phyloP scores from a whole-genome alignment of 2,113 vertebrate genomes.

The Sprattus sprattus region DNA sequence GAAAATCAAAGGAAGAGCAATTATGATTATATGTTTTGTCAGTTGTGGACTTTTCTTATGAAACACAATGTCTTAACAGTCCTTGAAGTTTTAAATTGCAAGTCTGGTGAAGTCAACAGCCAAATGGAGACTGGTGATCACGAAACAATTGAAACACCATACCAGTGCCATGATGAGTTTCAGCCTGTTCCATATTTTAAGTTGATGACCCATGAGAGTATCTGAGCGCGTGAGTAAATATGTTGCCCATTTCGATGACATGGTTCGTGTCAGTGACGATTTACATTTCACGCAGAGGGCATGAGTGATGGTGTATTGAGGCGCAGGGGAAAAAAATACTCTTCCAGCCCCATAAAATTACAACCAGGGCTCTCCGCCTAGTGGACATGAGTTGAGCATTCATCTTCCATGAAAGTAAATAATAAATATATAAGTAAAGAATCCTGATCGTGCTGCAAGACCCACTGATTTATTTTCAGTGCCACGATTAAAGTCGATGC shows the following conservation, averaged over 20 bases:
- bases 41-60: no score
- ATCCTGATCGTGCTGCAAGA: neutral
- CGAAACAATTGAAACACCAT: neutral
- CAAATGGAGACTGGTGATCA: neutral
- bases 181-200: neutral
- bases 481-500: constrained; percentile 23
- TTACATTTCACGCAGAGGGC: neutral
- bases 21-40: no score
- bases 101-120: neutral
- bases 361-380: neutral
- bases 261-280: neutral
- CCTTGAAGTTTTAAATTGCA: no score
- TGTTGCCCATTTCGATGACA: neutral
- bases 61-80: no score
- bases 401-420: constrained; percentile 27
- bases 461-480: constrained; percentile 28
- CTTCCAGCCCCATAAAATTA: neutral
- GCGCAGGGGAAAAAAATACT: neutral
- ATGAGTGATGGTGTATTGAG: neutral
- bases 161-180: neutral
- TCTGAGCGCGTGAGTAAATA: neutral
- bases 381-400: constrained; percentile 21
- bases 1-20: no score
- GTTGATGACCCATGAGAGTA: neutral
- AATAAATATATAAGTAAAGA: constrained; percentile 15